Base-by-base conservation (phyloP, 2,113 vertebrate genomes). In the Dissostichus mawsoni region DNA sequence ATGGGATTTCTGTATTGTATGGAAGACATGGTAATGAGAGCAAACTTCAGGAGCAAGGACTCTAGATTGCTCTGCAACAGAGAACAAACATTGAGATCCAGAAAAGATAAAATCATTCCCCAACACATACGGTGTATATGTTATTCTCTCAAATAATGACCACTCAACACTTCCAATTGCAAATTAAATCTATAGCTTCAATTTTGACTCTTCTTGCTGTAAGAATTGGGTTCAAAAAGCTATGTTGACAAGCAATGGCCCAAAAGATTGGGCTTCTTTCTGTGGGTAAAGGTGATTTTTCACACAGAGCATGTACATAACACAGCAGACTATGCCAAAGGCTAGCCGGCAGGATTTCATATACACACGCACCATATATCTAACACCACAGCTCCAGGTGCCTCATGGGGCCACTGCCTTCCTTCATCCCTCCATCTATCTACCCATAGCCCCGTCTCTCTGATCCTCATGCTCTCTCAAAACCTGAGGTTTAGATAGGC, bases 1-100 rank as follows among this genome's bases (percentile, higher is more conserved):
- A 25, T 62, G 86, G 83, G 86, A 90, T 81, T 87, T 69, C 65
- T 68, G 67, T 59, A 72, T 80, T 59, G 81, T 84, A 80, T 85
- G 72, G 77, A 88, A 91, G 73, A 87, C 71, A 87, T 87, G 80
- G 61, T 83, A 92, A 92, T 93, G 82, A 85, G 69, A 71, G 66
- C 6, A 3, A 84, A 83, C 76, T 74, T 84, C 51, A 73, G 81
- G 62, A 85, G 83, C 76, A 81, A 78, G 45, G 33, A 84, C 78
- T 80, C 66, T 78, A 62, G 64, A 83, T 76, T 36, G 78, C 74
- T 69, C 64, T 85, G 77, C 63, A 58, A 69, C 66, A 51, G 62
- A 72, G 61, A 88, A 76, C 79, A 85, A 65, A 81, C 83, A 80
- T n/a, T 29, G 66, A 85, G 52, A 80, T 81, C 63, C 74, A 50